Percentiles rank a stretch among this genome's conserved stretches.
These are phyloP conservation scores for Hirtodrosophila duncani DNA, from an alignment of 2,888 invertebrate genomes.

Conservation along the genomic window DNA sequence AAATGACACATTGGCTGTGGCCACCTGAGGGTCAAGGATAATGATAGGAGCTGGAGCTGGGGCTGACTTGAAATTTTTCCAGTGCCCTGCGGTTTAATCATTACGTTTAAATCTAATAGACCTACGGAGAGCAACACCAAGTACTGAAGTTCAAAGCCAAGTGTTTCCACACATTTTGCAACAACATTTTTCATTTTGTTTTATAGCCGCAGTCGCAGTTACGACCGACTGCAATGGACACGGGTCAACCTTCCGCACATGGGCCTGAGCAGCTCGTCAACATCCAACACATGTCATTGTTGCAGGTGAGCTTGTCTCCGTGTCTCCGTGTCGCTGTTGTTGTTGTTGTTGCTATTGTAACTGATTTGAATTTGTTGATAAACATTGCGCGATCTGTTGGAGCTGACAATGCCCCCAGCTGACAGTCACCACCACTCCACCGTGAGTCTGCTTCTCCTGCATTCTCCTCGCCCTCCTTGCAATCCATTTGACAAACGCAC, in stretches of 20 bases:
- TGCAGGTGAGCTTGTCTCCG: slow-evolving; percentile 61
- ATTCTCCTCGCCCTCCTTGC: slow-evolving; percentile 13
- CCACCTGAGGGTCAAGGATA: slow-evolving; percentile 59
- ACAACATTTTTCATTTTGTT: slow-evolving; percentile 72
- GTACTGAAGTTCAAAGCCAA: slow-evolving; percentile 26
- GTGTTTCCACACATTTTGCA: slow-evolving; percentile 40
- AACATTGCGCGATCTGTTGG: slow-evolving; percentile 47
- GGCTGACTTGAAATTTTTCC: slow-evolving; percentile 46
- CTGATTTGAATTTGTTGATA: slow-evolving; percentile 65
- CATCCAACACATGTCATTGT: slow-evolving; percentile 66
- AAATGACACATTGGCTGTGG: slow-evolving; percentile 39
- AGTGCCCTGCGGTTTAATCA: slow-evolving; percentile 54
- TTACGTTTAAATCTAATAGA: slow-evolving; percentile 66
- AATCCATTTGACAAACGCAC: slow-evolving; percentile 63
- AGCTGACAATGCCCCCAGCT: slow-evolving; percentile 33
- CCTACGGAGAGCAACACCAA: slow-evolving; percentile 12
- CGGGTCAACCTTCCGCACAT: slow-evolving; percentile 45
- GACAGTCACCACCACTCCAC: not conserved
- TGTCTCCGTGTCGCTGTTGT: slow-evolving; percentile 6
- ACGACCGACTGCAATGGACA: slow-evolving; percentile 33
- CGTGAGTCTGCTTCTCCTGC: not conserved
- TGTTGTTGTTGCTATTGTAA: slow-evolving; percentile 21
- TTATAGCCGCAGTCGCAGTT: slow-evolving; percentile 53
- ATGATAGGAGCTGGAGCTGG: slow-evolving; percentile 31
- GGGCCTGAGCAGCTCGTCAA: slow-evolving; percentile 23